These are phyloP conservation scores for Chlorocebus sabaeus DNA, from an alignment of 2,113 vertebrate genomes.

Conservation along the genomic window DNA sequence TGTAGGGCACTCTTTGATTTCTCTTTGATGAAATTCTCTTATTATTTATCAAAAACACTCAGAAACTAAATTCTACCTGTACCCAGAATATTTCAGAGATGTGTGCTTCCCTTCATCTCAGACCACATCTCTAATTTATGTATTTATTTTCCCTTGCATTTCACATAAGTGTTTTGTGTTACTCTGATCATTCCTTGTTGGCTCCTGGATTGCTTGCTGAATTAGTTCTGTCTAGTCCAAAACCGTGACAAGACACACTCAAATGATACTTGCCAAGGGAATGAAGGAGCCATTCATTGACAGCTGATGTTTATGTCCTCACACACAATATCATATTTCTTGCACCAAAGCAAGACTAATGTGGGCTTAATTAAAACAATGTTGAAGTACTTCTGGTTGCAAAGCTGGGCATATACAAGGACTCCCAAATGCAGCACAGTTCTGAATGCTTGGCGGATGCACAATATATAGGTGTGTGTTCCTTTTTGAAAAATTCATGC, in stretches of 20 bases:
- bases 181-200: too few relatives aligned
- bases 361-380: not conserved
- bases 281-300: not conserved
- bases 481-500: not conserved
- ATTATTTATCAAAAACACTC: not conserved
- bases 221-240: not conserved
- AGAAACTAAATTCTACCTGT: too few relatives aligned
- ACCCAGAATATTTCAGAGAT: not conserved
- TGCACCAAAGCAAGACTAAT: not conserved
- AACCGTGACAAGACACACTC: not conserved
- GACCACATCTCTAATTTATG: too few relatives aligned
- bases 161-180: not conserved
- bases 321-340: not conserved
- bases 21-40: not conserved
- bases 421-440: not conserved
- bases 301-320: not conserved
- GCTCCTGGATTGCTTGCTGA: not conserved
- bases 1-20: not conserved
- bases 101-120: not conserved
- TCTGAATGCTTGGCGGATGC: not conserved
- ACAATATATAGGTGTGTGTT: accelerated
- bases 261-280: too few relatives aligned
- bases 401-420: not conserved
- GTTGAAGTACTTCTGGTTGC: not conserved
- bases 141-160: not conserved